phyloP scores from a whole-genome alignment of 2,888 invertebrate species.

The Polydrusus tereticollis region DNA sequence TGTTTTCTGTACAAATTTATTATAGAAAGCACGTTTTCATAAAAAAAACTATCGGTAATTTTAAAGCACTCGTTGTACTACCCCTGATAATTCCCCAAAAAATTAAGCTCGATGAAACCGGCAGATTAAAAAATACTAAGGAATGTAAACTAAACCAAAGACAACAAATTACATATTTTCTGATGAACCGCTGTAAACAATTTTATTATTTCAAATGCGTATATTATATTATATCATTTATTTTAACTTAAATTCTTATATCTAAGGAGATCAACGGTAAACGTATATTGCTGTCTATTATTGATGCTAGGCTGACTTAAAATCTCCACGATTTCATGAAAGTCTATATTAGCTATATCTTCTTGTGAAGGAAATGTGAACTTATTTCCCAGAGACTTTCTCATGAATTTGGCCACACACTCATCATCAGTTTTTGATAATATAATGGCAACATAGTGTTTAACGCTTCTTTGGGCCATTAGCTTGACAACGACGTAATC shows the following conservation, averaged over 20 bases:
- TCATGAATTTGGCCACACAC: slow-evolving; percentile 44
- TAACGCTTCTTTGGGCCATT: slow-evolving; percentile 38
- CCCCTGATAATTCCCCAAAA: too few species aligned
- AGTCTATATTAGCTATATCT: slow-evolving; percentile 40
- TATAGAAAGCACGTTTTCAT: too few species aligned
- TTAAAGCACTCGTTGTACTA: too few species aligned
- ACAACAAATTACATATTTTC: too few species aligned
- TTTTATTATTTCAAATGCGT: too few species aligned
- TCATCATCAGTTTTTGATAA: slow-evolving; percentile 38
- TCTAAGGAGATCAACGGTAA: slow-evolving; percentile 35
- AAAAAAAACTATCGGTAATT: too few species aligned
- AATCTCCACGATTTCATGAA: slow-evolving; percentile 41
- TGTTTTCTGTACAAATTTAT: too few species aligned
- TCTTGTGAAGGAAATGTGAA: slow-evolving; percentile 40
- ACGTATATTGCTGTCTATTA: slow-evolving; percentile 45
- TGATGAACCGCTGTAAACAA: too few species aligned
- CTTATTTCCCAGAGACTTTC: slow-evolving; percentile 40
- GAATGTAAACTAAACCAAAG: too few species aligned
- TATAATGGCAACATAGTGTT: slow-evolving; percentile 44
- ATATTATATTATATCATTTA: not conserved
- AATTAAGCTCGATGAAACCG: too few species aligned
- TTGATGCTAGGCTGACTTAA: slow-evolving; percentile 41
- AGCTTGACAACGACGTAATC: slow-evolving; percentile 44
- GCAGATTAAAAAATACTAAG: too few species aligned
- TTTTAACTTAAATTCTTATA: slow-evolving; percentile 43